Base-by-base conservation (phyloP, 92 coral and sea anemone genomes). In the Muricea muricata region DNA sequence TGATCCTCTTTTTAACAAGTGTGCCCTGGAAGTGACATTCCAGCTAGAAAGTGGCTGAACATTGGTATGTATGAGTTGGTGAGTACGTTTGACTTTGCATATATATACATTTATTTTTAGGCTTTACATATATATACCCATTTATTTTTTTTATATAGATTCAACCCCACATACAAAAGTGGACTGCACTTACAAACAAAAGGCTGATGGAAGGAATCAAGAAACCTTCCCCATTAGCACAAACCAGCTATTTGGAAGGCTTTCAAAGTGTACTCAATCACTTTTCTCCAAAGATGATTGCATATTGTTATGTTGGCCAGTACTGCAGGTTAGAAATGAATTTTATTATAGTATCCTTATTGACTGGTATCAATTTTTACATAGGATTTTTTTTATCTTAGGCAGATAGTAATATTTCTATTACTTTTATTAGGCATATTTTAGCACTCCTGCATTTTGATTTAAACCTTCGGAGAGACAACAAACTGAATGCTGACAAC, bases 231-330 rank as follows among this genome's bases (percentile, higher is more conserved):
- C 92, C 92, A 14, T 29, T 66, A 54, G 86, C 85, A 29, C 89
- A 89, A 31, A 89, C 92, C 60, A 89, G 92, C 46, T 89, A 78
- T 55, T 47, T 84, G 28, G 88, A 88, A 35, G 87, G 88, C 25
- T 88, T 88, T 50, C 91, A 88, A 37, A 74, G 80, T 11, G 85
- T 77, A 23, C 25, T 89, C 7, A 89, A 89, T 73, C 86, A 89
- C 40, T 89, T 76, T 71, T 82, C 86, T 7, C 92, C 92, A 0
- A 89, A 89, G 68, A 89, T 89, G 92, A 74, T 85, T n/a, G 86
- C 86, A 11, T 89, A 78, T 48, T 89, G 86, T 28, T 89, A 89
- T 84, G 52, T 46, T 45, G 89, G 92, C 21, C 85, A 78, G 89
- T 78, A 65, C 71, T 85, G 89, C 86, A 77, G 92, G 92, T 88